Base-by-base conservation (phyloP, 2,113 vertebrate genomes). In the Diphyllodes magnificus region DNA sequence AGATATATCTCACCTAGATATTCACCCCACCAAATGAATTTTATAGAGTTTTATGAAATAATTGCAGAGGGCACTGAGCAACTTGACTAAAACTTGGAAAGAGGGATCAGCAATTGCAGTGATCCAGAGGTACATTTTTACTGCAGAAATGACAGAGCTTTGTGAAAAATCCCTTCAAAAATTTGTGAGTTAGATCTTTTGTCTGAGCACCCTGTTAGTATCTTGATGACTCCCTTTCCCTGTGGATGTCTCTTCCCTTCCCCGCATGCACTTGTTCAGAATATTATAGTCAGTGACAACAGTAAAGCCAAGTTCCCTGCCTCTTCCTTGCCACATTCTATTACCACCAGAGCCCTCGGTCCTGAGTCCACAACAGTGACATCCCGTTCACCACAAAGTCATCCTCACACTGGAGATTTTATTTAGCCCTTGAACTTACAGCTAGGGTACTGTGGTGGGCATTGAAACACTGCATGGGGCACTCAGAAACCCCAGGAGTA, bases 381-480 rank as follows among this genome's bases (percentile, higher is more conserved):
- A 39, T 37, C 11, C 1, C 0, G 14, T 47, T 76, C n/a, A 64
- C 22, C 15, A 23, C 4, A 39, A 56, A 64, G 10, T 15, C n/a
- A 33, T 27, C 15, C 31, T 57, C 31, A 37, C 15, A 40, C 33
- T 16, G 15, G 22, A 50, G 13, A 12, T 47, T 86, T 71, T 76
- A 27, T 50, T 24, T 70, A 49, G 19, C 4, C 10, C 1, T 28
- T 42, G 25, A 79, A 49, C 6, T 21, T 56, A 8, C 23, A 76
- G 6, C 8, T 60, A 12, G 24, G n/a, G 18, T 35, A 11, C 1
- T 0, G 6, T 66, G 22, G 31, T n/a, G 3, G 4, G 21, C 18
- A 33, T 2, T 24, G 28, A 57, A 89, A 53, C 37, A 35, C 24
- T 12, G 7, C 0, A 0, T 14, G 54, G 20, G 23, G 3, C 13